Conservation (phyloP, 1,140 invertebrate genomes). For the Mya arenaria region DNA sequence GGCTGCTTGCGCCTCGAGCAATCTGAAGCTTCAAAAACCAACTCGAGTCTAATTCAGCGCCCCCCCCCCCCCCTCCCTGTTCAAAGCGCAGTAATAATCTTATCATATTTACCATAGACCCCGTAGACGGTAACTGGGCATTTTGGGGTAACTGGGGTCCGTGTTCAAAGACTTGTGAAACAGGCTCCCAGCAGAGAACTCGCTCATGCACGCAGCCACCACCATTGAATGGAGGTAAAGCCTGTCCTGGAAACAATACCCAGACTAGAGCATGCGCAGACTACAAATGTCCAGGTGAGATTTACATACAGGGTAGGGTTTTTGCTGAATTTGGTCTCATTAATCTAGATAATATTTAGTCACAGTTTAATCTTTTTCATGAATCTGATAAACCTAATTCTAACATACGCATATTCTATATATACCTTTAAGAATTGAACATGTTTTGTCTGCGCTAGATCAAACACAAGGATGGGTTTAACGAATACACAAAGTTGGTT, state of each 20-base stretch:
- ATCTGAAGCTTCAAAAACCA: background rate
- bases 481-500: too few relatives aligned
- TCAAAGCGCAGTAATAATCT: too few relatives aligned
- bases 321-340: too few relatives aligned
- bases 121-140: background rate
- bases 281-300: background rate
- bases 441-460: background rate
- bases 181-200: background rate
- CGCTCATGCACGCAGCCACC: background rate
- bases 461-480: too few relatives aligned
- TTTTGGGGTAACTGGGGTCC: background rate
- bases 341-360: too few relatives aligned
- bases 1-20: too few relatives aligned
- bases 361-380: background rate
- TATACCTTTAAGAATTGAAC: background rate
- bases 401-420: background rate
- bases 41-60: background rate
- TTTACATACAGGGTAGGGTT: too few relatives aligned
- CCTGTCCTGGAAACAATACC: background rate
- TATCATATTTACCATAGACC: background rate
- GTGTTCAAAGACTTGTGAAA: slow-evolving; percentile 1
- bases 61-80: background rate
- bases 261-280: background rate
- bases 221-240: background rate
- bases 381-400: background rate